These are phyloP conservation scores for Pica pica DNA, from an alignment of 2,113 vertebrate species.

Conservation along the genomic window DNA sequence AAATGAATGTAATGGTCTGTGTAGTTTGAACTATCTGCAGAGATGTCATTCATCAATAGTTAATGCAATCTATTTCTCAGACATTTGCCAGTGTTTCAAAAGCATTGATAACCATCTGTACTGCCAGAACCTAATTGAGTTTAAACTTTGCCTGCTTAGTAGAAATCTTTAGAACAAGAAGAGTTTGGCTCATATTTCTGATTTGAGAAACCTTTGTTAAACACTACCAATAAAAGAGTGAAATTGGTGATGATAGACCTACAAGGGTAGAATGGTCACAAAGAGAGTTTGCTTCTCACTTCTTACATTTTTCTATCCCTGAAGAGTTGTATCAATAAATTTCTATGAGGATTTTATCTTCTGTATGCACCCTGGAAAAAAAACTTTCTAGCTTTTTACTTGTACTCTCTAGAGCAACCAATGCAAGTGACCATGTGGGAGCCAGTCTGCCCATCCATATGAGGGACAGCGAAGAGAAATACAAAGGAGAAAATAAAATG, in stretches of 20 bases:
- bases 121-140: not conserved
- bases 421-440: not conserved
- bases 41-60: not conserved
- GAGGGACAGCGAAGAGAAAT: not conserved
- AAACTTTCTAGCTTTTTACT: not conserved
- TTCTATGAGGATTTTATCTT: not conserved
- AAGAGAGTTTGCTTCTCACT: not conserved
- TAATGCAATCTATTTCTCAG: slow-evolving; percentile 4
- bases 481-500: not conserved
- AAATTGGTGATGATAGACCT: not conserved
- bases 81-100: not conserved
- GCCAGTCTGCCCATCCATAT: not conserved
- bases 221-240: not conserved
- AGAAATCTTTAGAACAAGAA: not conserved
- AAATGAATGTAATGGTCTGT: not conserved
- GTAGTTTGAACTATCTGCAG: not conserved
- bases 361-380: fast-evolving
- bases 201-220: not conserved
- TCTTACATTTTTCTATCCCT: not conserved
- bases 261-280: not conserved
- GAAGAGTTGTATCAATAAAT: not conserved
- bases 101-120: not conserved
- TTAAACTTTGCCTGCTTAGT: not conserved
- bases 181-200: not conserved
- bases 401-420: not conserved